Conservation (phyloP, 2,888 invertebrate genomes). For the Eupithecia insigniata region DNA sequence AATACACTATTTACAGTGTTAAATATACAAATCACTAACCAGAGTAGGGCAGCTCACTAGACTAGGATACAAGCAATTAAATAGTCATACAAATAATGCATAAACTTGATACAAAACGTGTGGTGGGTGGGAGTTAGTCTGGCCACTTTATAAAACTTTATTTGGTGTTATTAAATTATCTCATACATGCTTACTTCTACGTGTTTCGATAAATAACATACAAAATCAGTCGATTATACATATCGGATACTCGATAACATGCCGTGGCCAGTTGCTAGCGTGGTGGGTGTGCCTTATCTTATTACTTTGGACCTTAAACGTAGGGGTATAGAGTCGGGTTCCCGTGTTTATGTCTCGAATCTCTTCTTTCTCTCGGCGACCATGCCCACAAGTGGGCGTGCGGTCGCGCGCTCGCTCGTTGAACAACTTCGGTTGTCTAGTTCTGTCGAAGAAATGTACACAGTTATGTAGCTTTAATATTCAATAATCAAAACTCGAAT, state of each 20-base stretch:
- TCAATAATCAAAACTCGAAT: not conserved
- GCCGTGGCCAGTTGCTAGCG: constrained; percentile 78
- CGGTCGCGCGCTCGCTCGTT: constrained; percentile 68
- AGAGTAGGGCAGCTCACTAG: constrained; percentile 64
- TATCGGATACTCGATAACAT: constrained; percentile 47
- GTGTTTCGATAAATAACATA: constrained; percentile 61
- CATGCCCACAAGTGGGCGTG: constrained; percentile 87
- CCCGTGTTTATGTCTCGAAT: constrained; percentile 78
- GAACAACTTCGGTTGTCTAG: constrained; percentile 71
- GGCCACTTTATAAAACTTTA: constrained; percentile 41
- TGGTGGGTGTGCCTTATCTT: constrained; percentile 67
- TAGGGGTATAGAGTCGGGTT: constrained; percentile 31
- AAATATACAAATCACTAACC: constrained; percentile 67
- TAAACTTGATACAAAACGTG: constrained; percentile 36
- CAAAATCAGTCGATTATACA: constrained; percentile 46
- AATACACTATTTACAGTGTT: constrained; percentile 48
- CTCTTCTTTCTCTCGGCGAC: constrained; percentile 89
- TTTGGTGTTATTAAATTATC: constrained; percentile 38
- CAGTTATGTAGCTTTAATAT: not conserved
- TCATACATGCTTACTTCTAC: constrained; percentile 31
- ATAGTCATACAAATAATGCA: constrained; percentile 37
- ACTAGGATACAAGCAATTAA: constrained; percentile 42
- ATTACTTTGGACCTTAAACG: constrained; percentile 43
- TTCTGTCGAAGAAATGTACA: constrained; percentile 61
- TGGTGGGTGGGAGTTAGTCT: constrained; percentile 44